Conservation (phyloP, 2,888 invertebrate species). For the Petrolisthes cinctipes region DNA sequence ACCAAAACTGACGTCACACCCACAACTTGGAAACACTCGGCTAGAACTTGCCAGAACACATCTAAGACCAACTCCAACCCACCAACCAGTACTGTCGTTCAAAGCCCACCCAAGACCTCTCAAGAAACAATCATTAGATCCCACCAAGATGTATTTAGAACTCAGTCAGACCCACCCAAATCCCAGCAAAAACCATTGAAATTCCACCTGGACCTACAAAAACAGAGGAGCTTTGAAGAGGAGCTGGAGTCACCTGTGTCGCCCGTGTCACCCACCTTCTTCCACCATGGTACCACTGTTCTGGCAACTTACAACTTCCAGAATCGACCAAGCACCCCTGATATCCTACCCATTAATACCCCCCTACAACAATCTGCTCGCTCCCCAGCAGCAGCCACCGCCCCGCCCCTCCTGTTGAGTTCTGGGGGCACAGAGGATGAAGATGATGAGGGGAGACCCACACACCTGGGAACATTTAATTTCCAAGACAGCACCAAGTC, state of each 20-base stretch:
- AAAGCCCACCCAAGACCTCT: too few species aligned
- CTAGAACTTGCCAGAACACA: background rate
- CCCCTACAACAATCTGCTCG: background rate
- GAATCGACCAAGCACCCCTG: background rate
- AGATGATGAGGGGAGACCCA: constrained; percentile 1
- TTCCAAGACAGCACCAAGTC: constrained; percentile 7
- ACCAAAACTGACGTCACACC: too few species aligned
- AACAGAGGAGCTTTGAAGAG: background rate
- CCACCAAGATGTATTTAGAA: too few species aligned
- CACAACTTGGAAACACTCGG: background rate
- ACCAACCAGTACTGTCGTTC: background rate
- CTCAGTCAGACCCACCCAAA: too few species aligned
- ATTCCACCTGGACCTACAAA: too few species aligned
- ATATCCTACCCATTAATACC: background rate
- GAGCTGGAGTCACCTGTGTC: background rate
- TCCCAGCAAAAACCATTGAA: too few species aligned
- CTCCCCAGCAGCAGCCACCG: background rate
- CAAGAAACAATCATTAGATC: too few species aligned
- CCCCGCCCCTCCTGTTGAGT: background rate
- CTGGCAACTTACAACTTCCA: constrained; percentile 32
- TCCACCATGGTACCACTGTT: constrained; percentile 17
- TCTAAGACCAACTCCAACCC: background rate
- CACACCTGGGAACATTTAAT: constrained; percentile 37
- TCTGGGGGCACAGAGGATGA: background rate
- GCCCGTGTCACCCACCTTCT: background rate